Percentiles rank a stretch among this genome's conserved stretches.
Conservation (phyloP, 2,888 invertebrate genomes). For the Hemistola chrysoprasaria region DNA sequence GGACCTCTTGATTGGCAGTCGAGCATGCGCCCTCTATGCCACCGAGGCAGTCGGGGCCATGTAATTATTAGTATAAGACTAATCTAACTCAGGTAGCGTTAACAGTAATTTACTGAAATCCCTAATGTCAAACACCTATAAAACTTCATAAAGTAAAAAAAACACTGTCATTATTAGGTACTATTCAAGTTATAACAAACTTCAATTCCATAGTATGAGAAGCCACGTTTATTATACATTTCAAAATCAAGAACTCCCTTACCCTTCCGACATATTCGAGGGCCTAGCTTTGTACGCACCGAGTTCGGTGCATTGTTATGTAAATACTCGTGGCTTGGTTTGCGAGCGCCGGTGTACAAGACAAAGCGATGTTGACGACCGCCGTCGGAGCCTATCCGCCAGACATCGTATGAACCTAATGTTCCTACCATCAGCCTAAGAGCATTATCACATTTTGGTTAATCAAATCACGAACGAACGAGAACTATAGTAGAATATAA, state of each 20-base stretch:
- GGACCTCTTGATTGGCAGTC: no score
- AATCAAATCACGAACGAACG: no score
- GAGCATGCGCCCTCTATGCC: no score
- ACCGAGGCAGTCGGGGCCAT: no score
- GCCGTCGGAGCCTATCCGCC: conserved; percentile 67
- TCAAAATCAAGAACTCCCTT: conserved; percentile 14
- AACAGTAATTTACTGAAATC: no score
- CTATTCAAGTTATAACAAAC: conserved; percentile 3
- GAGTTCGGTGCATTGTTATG: conserved; percentile 76
- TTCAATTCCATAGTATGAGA: conserved; percentile 3
- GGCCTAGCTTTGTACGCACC: conserved; percentile 52
- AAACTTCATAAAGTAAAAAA: no score
- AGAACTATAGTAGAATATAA: no score
- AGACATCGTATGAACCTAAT: conserved; percentile 60
- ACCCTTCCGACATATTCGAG: conserved; percentile 20
- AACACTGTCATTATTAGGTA: no score
- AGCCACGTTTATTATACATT: conserved; percentile 13
- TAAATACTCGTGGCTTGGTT: conserved; percentile 74
- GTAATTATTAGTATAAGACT: no score
- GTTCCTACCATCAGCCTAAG: conserved; percentile 33
- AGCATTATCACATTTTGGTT: no score
- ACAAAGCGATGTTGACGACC: conserved; percentile 77
- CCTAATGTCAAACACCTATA: no score
- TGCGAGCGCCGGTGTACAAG: conserved; percentile 70
- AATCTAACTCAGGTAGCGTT: no score